Base-by-base conservation (phyloP, 2,113 vertebrate species). In the Thamnophis sirtalis region DNA sequence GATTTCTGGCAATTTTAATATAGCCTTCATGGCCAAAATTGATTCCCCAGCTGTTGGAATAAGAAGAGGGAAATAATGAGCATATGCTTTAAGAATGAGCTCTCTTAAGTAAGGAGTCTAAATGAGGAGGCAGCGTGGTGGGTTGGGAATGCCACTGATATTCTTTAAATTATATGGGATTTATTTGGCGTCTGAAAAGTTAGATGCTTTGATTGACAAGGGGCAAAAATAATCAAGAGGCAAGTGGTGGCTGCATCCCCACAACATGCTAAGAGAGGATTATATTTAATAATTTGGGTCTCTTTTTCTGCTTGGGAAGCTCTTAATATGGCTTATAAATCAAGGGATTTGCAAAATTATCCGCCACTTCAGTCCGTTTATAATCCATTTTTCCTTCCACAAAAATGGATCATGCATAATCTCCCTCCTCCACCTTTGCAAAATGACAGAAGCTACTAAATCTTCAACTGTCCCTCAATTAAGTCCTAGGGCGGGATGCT, bases 1-100 rank as follows among this genome's bases (percentile, higher is more conserved):
- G 95, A 17, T 98, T 98, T 84, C 98, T 97, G 10, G 93, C 84
- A 95, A 98, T 97, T 13, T 94, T 96, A 94, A 98, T 96, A 55
- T 97, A 98, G 22, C 98, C 98, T 49, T 50, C 0, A 0, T 98
- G 96, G 0, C 98, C 98, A 0, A 98, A 98, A 0, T 0, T 0
- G 4, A 63, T 8, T 0, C 98, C 98, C 98, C 98, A 98, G 17
- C 98, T 98, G 50, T 17, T 88, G 93, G 89, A 95, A 94, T 11
- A 60, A 15, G 89, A 89, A 73, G 4, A 58, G 48, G 43, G 10
- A 8, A 26, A 19, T 0, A 0, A 60, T 48, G 3, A 54, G 0
- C 26, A 5, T 2, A 13, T 15, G 13, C 11, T 68, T 73, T 53
- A 85, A 15, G 11, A 19, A 49, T 1, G 43, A 84, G 54, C 21